Conservation (phyloP, 2,888 invertebrate genomes). For the Andrena camellia region DNA sequence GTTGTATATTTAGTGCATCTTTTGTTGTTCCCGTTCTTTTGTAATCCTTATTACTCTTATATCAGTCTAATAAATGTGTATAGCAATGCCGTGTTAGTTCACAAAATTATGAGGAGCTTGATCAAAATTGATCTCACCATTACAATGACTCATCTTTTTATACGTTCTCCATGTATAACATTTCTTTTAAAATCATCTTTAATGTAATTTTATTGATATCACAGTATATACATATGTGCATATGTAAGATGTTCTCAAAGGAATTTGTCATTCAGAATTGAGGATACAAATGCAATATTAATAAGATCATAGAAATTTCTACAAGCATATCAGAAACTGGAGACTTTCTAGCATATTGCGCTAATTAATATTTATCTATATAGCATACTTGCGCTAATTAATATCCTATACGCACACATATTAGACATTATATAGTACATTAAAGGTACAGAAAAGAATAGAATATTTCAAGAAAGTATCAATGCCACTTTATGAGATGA, state of each 20-base stretch:
- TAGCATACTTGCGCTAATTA: no score
- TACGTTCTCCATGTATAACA: conserved; percentile 40
- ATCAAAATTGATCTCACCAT: conserved; percentile 45
- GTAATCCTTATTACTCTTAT: conserved; percentile 17
- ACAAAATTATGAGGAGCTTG: conserved; percentile 18
- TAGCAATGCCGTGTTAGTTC: conserved; percentile 23
- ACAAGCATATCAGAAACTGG: background rate
- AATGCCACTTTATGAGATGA: no score
- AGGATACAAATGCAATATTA: conserved; percentile 3
- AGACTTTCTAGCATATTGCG: background rate
- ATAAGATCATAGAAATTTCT: background rate
- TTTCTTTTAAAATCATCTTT: conserved; percentile 39
- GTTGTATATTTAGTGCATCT: conserved; percentile 6
- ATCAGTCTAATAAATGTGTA: conserved; percentile 20
- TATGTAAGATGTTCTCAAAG: conserved; percentile 4
- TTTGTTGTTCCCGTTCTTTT: background rate
- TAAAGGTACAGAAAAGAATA: background rate
- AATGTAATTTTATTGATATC: conserved; percentile 24
- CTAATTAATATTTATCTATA: background rate
- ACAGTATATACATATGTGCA: conserved; percentile 6
- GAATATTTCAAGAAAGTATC: background rate
- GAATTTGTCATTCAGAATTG: background rate
- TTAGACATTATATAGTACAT: background rate
- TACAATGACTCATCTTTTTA: conserved; percentile 69
- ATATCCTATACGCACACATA: background rate